Evolutionary conservation across 2,113 vertebrate species (phyloP).

Genomic region (Rhipidura dahli): DNA sequence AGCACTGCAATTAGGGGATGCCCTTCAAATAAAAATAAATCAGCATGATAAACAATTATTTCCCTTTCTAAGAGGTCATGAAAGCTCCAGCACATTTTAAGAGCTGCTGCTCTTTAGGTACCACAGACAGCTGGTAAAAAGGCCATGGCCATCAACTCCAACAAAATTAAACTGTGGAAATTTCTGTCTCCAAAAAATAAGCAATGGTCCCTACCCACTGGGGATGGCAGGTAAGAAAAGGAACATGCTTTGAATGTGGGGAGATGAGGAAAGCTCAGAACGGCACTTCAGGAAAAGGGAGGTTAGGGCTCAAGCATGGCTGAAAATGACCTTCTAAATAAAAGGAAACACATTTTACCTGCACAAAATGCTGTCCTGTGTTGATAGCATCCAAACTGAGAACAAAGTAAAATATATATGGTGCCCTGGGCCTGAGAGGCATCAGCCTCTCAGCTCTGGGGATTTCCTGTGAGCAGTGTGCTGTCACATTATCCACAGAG

Average conservation of each 20-base stretch:
- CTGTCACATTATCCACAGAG: not conserved
- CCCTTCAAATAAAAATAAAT: not conserved
- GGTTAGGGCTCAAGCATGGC: not conserved
- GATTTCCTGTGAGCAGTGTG: not conserved
- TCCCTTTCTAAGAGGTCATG: not conserved
- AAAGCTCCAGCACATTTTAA: not conserved
- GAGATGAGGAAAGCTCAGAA: not conserved
- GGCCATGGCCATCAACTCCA: not conserved
- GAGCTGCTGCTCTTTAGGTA: not conserved
- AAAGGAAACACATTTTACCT: not conserved
- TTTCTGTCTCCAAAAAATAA: not conserved
- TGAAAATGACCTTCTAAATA: not conserved
- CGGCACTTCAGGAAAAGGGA: not conserved
- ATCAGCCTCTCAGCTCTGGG: not conserved
- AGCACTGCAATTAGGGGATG: not conserved
- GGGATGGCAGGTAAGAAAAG: not conserved
- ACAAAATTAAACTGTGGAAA: not conserved
- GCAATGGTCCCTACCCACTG: not conserved
- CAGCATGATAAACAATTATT: not conserved
- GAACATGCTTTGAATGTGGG: not conserved
- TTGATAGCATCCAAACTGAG: not conserved
- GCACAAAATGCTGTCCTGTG: not conserved
- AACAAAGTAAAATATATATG: not conserved
- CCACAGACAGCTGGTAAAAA: not conserved
- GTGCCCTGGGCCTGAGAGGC: not conserved